These are phyloP conservation scores for Melanostoma scalare DNA, from an alignment of 2,888 invertebrate species.

Conservation along the genomic window DNA sequence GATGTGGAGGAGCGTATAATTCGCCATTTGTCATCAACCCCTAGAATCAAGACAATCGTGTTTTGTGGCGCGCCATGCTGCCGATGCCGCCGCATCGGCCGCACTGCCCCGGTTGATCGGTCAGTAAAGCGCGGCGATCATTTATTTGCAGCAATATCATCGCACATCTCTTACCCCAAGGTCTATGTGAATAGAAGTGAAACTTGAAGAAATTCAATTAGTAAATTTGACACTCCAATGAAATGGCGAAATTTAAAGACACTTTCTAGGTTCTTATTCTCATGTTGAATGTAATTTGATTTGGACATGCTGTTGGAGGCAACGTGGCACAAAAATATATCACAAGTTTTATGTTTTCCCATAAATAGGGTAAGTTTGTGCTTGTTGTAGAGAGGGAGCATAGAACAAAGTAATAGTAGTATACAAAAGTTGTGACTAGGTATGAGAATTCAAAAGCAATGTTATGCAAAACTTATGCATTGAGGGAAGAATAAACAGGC, in stretches of 20 bases:
- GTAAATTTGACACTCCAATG: constrained; percentile 66
- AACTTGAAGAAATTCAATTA: constrained; percentile 69
- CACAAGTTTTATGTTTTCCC: too few relatives aligned
- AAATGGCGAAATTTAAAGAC: constrained; percentile 62
- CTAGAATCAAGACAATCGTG: constrained; percentile 6
- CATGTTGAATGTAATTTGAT: constrained; percentile 35
- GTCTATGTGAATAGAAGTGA: constrained; percentile 38
- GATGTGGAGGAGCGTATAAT: constrained; percentile 30
- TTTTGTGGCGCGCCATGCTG: neutral
- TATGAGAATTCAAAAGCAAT: too few relatives aligned
- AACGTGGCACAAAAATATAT: too few relatives aligned
- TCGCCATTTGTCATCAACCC: constrained; percentile 33
- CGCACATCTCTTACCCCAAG: constrained; percentile 18
- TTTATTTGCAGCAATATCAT: constrained; percentile 2
- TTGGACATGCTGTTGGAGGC: neutral
- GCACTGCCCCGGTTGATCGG: too few relatives aligned
- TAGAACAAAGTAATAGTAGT: too few relatives aligned
- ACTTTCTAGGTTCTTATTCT: constrained; percentile 7
- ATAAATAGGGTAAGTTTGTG: too few relatives aligned
- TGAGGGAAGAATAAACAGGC: too few relatives aligned
- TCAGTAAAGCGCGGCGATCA: neutral
- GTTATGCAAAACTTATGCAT: too few relatives aligned
- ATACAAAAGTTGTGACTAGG: too few relatives aligned
- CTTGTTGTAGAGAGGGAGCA: too few relatives aligned
- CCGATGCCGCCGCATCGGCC: neutral